Evolutionary conservation across 2,113 vertebrate species (phyloP).

Genomic region (Cottus gobio): DNA sequence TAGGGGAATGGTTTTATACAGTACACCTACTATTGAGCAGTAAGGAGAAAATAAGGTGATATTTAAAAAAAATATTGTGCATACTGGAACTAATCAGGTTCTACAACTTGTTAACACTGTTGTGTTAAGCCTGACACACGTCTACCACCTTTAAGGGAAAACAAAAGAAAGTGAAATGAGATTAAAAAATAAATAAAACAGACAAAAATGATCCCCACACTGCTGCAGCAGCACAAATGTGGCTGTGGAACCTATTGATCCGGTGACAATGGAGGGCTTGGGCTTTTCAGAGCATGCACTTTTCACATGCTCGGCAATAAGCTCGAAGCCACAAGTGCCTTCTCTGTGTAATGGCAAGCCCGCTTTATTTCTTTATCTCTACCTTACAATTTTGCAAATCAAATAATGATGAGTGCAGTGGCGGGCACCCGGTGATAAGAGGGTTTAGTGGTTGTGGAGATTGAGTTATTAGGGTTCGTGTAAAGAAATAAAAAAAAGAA

Average conservation of each 20-base stretch:
- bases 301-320: conserved; percentile 56
- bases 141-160: not conserved
- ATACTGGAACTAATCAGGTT: not conserved
- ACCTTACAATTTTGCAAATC: conserved; percentile 77
- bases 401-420: conserved; percentile 76
- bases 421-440: conserved; percentile 69
- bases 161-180: not conserved
- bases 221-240: conserved; percentile 9
- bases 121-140: not conserved
- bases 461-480: conserved; percentile 71
- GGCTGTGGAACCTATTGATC: conserved; percentile 56
- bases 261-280: conserved; percentile 52
- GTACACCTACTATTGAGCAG: not conserved
- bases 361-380: conserved; percentile 75
- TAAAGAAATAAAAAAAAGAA: conserved; percentile 6
- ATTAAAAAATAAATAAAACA: not conserved
- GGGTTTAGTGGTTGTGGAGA: conserved; percentile 71
- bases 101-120: not conserved
- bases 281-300: conserved; percentile 50
- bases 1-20: not conserved
- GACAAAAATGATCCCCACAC: not conserved
- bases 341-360: conserved; percentile 62
- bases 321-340: conserved; percentile 72
- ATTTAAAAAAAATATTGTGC: not conserved
- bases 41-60: not conserved